A percentile compares a stretch with the other conserved stretches of the same genome.
Evolutionary conservation across 2,888 invertebrate genomes (phyloP).

Genomic region (Eupeodes latifasciatus): DNA sequence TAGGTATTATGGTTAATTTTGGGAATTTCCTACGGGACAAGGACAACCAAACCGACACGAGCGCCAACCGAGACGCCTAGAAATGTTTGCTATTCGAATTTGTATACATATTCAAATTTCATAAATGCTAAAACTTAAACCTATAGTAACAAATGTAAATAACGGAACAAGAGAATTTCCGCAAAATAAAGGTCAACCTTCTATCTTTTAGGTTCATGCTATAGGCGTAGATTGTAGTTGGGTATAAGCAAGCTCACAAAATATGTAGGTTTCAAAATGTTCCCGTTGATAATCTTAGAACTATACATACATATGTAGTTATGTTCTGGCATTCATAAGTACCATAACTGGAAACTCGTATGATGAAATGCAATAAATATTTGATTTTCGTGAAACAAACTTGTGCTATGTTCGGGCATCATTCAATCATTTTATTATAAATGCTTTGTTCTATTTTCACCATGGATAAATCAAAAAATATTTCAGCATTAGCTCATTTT

Average conservation of each 20-base stretch:
- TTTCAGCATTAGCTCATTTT: no score
- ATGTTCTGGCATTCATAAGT: no score
- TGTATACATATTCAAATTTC: slow-evolving; percentile 48
- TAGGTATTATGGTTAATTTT: slow-evolving; percentile 9
- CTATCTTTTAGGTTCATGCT: neutral
- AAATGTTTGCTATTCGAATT: slow-evolving; percentile 53
- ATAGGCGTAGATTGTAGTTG: no score
- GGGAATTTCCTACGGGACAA: slow-evolving; percentile 39
- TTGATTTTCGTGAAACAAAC: no score
- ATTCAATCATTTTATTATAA: no score
- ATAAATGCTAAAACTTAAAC: neutral
- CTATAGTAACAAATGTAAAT: neutral
- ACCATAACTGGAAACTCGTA: no score
- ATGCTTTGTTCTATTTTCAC: no score
- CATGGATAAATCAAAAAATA: no score
- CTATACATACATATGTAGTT: no score
- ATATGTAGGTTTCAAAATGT: slow-evolving; percentile 5
- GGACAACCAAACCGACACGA: neutral
- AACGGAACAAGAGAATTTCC: neutral
- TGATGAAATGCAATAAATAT: no score
- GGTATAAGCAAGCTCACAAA: neutral
- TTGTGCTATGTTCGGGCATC: no score
- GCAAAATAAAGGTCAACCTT: slow-evolving; percentile 3
- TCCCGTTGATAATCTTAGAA: neutral
- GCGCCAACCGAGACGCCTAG: neutral